Evolutionary conservation across 2,888 invertebrate genomes (phyloP).

Genomic region (Ceraclea dissimilis): DNA sequence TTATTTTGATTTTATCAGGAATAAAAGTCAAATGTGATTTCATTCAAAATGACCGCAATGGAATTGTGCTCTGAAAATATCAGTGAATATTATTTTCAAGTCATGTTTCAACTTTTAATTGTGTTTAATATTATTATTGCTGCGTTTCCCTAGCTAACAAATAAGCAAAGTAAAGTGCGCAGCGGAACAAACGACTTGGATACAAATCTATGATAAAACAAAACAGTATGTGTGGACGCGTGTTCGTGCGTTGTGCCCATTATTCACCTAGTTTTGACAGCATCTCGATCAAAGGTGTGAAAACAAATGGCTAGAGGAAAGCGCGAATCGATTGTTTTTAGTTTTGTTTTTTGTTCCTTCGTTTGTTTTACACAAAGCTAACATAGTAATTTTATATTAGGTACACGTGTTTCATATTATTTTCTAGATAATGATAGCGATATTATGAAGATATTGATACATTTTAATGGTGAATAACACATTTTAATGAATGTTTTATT

Average conservation of each 20-base stretch:
- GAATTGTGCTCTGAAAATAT: no score
- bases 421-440: no score
- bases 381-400: no score
- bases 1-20: no score
- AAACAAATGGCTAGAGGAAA: not conserved
- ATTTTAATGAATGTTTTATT: no score
- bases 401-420: not conserved
- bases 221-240: not conserved
- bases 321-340: not conserved
- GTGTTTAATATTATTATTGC: not conserved
- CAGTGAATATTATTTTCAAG: no score
- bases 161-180: not conserved
- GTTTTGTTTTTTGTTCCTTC: not conserved
- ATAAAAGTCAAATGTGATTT: no score
- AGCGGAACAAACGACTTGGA: not conserved
- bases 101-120: not conserved
- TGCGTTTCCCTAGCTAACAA: not conserved
- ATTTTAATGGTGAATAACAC: no score
- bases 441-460: no score
- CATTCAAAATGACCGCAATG: no score
- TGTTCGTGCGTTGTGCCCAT: not conserved
- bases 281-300: not conserved
- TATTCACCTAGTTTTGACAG: constrained; percentile 2
- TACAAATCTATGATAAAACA: not conserved
- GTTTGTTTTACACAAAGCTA: not conserved